Evolutionary conservation across 2,113 vertebrate genomes (phyloP).

Genomic region (Baryphthengus martii): DNA sequence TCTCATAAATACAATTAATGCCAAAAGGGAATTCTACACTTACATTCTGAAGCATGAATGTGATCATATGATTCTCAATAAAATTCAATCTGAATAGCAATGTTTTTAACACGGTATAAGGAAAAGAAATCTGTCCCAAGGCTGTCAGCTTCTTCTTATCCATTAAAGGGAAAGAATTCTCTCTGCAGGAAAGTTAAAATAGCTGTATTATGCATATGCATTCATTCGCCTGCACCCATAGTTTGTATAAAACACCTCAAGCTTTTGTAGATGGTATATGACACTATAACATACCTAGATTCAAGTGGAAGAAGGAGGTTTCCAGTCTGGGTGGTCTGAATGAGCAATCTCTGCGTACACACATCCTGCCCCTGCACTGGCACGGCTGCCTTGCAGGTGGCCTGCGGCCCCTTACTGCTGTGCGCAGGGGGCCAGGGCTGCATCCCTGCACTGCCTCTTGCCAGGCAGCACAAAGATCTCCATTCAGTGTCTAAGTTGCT

Average conservation of each 20-base stretch:
- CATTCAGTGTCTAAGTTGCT: rapidly evolving
- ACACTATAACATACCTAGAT: background rate
- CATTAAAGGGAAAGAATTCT: background rate
- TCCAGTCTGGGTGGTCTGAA: rapidly evolving
- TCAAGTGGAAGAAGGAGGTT: background rate
- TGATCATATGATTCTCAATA: background rate
- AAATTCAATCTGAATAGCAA: background rate
- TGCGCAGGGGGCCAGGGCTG: background rate
- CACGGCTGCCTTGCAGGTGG: background rate
- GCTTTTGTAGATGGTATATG: background rate
- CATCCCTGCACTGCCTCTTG: background rate
- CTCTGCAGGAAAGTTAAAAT: background rate
- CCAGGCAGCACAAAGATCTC: rapidly evolving
- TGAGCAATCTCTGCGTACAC: rapidly evolving
- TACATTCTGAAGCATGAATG: background rate
- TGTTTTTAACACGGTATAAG: background rate
- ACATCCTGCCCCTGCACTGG: rapidly evolving
- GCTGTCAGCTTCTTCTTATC: background rate
- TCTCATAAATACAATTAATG: background rate
- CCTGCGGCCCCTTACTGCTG: background rate
- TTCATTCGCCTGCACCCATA: background rate
- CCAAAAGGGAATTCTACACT: background rate
- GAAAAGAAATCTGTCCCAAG: background rate
- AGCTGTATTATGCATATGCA: background rate
- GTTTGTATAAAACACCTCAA: background rate